phyloP scores from a whole-genome alignment of 1,140 invertebrate genomes.

The Adelges cooleyi region DNA sequence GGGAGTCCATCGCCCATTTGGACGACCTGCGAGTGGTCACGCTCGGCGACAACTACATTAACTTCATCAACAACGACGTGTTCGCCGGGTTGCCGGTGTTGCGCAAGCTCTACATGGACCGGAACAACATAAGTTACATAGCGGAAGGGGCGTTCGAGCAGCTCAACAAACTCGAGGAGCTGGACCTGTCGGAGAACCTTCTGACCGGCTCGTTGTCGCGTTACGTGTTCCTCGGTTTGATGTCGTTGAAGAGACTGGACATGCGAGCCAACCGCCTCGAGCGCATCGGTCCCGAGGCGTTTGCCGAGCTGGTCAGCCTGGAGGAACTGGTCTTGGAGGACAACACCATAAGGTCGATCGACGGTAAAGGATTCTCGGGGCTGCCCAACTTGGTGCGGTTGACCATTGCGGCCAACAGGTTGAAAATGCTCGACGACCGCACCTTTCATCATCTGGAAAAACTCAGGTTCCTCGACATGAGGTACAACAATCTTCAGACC shows the following conservation, averaged over 20 bases:
- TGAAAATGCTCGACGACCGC: constrained; percentile 50
- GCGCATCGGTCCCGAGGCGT: constrained; percentile 58
- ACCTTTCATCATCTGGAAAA: constrained; percentile 52
- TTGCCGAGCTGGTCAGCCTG: constrained; percentile 58
- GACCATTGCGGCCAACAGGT: constrained; percentile 57
- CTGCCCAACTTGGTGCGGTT: constrained; percentile 53
- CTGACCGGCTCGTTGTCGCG: constrained; percentile 50
- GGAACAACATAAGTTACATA: constrained; percentile 59
- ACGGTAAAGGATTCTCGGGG: constrained; percentile 56
- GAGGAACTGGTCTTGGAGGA: constrained; percentile 57
- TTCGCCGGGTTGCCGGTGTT: constrained; percentile 58
- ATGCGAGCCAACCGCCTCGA: constrained; percentile 55
- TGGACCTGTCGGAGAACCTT: constrained; percentile 58
- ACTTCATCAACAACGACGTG: constrained; percentile 53
- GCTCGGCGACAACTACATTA: constrained; percentile 57
- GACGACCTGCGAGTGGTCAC: constrained; percentile 51
- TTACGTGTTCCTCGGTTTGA: constrained; percentile 57
- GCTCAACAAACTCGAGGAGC: constrained; percentile 49
- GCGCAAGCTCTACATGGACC: constrained; percentile 50
- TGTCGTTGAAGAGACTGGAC: constrained; percentile 51
- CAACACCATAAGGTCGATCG: constrained; percentile 56
- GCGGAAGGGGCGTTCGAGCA: constrained; percentile 58
- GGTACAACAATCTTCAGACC: constrained; percentile 58
- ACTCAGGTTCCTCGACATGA: constrained; percentile 56
- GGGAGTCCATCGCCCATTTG: constrained; percentile 55